Percentiles rank a stretch among this genome's conserved stretches.
These are phyloP conservation scores for Meloe dianella DNA, from an alignment of 2,888 invertebrate species.

Conservation along the genomic window DNA sequence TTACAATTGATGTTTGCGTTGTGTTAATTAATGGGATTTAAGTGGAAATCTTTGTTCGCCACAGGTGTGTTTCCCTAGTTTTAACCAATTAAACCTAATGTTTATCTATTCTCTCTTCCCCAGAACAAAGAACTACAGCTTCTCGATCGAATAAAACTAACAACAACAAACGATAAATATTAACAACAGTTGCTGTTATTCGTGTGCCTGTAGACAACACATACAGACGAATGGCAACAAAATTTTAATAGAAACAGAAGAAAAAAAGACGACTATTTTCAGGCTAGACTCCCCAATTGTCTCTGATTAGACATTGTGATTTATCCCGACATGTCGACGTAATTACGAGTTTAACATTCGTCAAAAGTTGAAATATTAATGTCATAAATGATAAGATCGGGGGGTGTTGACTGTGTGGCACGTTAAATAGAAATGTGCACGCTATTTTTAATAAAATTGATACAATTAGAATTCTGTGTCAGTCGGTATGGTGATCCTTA, in stretches of 20 bases:
- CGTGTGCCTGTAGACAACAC: conserved; percentile 37
- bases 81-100: background rate
- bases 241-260: conserved; percentile 42
- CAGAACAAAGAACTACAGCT: background rate
- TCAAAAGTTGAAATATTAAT: conserved; percentile 49
- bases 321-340: conserved; percentile 46
- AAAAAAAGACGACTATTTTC: conserved; percentile 36
- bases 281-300: conserved; percentile 34
- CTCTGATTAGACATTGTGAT: conserved; percentile 41
- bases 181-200: conserved; percentile 46
- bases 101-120: background rate
- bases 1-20: background rate
- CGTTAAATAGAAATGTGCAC: conserved; percentile 18
- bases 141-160: background rate
- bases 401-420: conserved; percentile 5
- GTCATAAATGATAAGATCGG: conserved; percentile 41
- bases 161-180: conserved; percentile 10
- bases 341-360: conserved; percentile 47
- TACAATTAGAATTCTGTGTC: background rate
- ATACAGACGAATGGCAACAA: conserved; percentile 28
- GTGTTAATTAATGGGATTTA: background rate
- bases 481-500: no score
- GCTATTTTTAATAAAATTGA: conserved; percentile 29
- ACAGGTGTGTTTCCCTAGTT: background rate
- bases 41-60: background rate